Base-by-base conservation (phyloP, 2,888 invertebrate species). In the Serrognathus titanus region DNA sequence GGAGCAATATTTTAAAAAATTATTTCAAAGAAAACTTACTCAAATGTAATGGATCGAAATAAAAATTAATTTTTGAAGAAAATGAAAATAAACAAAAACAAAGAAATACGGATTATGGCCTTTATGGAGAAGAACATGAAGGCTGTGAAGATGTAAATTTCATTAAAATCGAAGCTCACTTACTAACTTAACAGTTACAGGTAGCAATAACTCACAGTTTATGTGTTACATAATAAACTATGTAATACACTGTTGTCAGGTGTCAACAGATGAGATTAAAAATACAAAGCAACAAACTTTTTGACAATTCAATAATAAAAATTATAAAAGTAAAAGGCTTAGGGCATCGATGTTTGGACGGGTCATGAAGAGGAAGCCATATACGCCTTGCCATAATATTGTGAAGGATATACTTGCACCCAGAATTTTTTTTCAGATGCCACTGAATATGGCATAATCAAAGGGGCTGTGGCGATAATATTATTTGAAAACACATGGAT, bases 371-470 rank as follows among this genome's bases (percentile, higher is more conserved):
- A 9, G 53, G 49, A n/a, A 10, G 11, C 10, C 10, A 39, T 39
- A 10, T 11, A 39, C 39, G 10, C 11, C 39, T n/a, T 39, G 39
- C 11, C 10, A 39, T 39, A 11, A 10, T 39, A n/a, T 39, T n/a
- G 39, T 39, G 10, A 39, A 11, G 5, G 53, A 59, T 24, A 35
- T 56, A 45, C 43, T 61, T n/a, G 20, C 12, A 7, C n/a, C 12
- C 1, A 39, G 11, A 39, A 39, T n/a, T n/a, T 3, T 10, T 39
- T 11, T 39, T 51, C 58, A 7, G 4, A 20, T 20, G 58, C 60
- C 4, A 41, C 61, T 35, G 58, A 63, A 35, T 63, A 53, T 58
- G 60, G 62, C 11, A 40, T 49, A 36, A 48, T 53, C 7, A 16
- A 63, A 55, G 60, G 60, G 38, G 31, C 38, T n/a, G 40, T 24